These are phyloP conservation scores for Cnemophilus loriae DNA, from an alignment of 2,113 vertebrate genomes.

Conservation along the genomic window DNA sequence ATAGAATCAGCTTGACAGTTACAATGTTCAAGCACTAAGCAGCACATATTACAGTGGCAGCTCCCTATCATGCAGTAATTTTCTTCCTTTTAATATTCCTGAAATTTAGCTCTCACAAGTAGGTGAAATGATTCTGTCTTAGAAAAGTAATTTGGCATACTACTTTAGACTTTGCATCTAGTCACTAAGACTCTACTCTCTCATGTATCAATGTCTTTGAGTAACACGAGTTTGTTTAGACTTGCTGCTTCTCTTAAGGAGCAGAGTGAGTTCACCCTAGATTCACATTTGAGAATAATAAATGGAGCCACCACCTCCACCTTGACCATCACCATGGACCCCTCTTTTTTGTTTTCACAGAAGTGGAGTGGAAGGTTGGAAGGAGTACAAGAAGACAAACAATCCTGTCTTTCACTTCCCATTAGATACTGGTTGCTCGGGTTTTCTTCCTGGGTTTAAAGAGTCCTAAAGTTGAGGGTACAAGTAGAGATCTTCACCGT, in stretches of 20 bases:
- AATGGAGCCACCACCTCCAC: not conserved
- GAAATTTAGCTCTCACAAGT: slow-evolving; percentile 20
- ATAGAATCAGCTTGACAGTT: slow-evolving; percentile 40
- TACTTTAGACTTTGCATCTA: not conserved
- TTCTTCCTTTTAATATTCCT: slow-evolving; percentile 44
- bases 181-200: not conserved
- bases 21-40: slow-evolving; percentile 18
- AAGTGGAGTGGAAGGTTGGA: not conserved
- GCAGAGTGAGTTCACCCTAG: not conserved
- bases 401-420: not conserved
- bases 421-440: not conserved
- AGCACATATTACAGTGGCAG: slow-evolving; percentile 8
- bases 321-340: not conserved
- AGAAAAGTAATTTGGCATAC: slow-evolving; percentile 11
- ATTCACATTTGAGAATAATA: not conserved
- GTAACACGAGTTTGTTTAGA: not conserved
- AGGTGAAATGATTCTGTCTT: slow-evolving; percentile 20
- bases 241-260: not conserved
- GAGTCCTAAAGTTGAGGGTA: not conserved
- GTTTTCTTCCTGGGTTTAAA: not conserved
- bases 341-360: not conserved
- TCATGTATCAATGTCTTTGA: not conserved
- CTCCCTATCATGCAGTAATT: slow-evolving; percentile 44
- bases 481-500: not conserved
- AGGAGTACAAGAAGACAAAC: not conserved